These are phyloP conservation scores for Romanogobio albipinnatus DNA, from an alignment of 2,113 vertebrate species.

Conservation along the genomic window DNA sequence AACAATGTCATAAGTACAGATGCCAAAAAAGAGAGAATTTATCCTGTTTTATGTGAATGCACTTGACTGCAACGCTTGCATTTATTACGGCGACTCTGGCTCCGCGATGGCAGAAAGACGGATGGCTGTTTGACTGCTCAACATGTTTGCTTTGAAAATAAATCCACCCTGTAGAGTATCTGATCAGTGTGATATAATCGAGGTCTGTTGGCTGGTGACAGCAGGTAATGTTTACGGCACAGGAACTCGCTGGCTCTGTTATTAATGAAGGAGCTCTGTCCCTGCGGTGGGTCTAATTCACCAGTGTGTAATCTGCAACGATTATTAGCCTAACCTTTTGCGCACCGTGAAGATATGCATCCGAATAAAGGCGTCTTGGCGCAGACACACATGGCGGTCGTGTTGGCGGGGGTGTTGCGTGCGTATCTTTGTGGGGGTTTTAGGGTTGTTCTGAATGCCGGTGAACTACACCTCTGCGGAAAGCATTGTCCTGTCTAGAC, in stretches of 20 bases:
- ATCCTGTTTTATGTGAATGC: conserved; percentile 33
- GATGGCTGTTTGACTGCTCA: conserved; percentile 40
- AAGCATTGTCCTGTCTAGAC: conserved; percentile 47
- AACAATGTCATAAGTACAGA: conserved; percentile 54
- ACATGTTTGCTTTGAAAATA: conserved; percentile 39
- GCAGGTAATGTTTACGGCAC: conserved; percentile 32
- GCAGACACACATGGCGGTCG: neutral
- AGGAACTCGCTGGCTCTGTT: neutral
- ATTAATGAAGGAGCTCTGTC: conserved; percentile 21
- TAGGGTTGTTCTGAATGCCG: conserved; percentile 44
- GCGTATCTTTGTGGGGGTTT: neutral
- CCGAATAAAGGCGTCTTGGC: neutral
- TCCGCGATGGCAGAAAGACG: conserved; percentile 2
- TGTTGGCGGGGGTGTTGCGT: conserved; percentile 20
- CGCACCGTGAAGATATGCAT: neutral
- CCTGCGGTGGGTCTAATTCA: conserved; percentile 15
- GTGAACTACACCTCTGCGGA: conserved; percentile 54
- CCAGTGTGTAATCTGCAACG: neutral
- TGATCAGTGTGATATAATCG: conserved; percentile 37
- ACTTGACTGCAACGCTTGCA: neutral
- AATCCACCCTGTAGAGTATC: conserved; percentile 30
- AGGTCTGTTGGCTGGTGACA: conserved; percentile 26
- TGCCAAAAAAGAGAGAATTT: conserved; percentile 45
- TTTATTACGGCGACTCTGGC: conserved; percentile 1
- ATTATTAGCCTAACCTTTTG: conserved; percentile 27